These are phyloP conservation scores for Pogonognathellus flavescens DNA, from an alignment of 1,140 invertebrate genomes.

Conservation along the genomic window DNA sequence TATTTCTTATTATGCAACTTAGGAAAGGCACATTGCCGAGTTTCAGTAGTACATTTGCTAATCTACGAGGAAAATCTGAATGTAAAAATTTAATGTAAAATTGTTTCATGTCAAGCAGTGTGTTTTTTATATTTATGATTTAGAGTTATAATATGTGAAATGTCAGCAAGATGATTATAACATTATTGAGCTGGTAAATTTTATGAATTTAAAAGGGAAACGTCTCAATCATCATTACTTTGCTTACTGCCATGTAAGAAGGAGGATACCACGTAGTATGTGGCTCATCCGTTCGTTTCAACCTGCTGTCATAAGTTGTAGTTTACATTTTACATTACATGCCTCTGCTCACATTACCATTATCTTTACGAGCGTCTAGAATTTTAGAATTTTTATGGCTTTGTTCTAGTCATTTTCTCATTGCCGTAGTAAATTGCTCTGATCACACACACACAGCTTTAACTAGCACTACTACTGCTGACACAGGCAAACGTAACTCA, in stretches of 20 bases:
- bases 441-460: slow-evolving; percentile 26
- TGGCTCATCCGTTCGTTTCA: slow-evolving; percentile 1
- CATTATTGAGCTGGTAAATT: background rate
- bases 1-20: no score
- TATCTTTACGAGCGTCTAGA: slow-evolving; percentile 36
- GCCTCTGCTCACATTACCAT: slow-evolving; percentile 25
- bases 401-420: slow-evolving; percentile 44
- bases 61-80: no score
- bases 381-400: slow-evolving; percentile 36
- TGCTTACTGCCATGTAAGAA: slow-evolving; percentile 4
- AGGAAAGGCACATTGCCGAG: no score
- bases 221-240: slow-evolving; percentile 13
- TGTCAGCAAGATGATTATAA: background rate
- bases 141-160: background rate
- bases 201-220: slow-evolving; percentile 15
- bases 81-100: no score
- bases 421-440: slow-evolving; percentile 16
- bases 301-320: background rate
- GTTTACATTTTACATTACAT: slow-evolving; percentile 48
- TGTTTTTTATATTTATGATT: no score
- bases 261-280: background rate
- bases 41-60: no score
- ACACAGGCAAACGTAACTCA: slow-evolving; percentile 7
- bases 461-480: background rate
- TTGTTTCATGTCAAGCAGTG: no score